Conservation (phyloP, 2,113 vertebrate species). For the Notothenia coriiceps region DNA sequence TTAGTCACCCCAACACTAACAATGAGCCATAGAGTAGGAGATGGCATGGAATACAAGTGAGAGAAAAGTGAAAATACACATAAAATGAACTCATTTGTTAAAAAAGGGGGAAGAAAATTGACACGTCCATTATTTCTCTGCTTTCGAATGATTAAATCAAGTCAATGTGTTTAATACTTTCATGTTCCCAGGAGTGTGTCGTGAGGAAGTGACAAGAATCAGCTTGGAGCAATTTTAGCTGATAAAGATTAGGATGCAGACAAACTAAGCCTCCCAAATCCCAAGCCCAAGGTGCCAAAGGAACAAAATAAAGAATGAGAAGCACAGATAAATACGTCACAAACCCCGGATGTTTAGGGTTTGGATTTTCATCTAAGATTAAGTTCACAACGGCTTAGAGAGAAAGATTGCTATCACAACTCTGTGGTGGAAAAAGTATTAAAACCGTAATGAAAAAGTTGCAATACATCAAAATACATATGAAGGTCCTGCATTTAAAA, state of each 20-base stretch:
- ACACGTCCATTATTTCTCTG: conserved; percentile 8
- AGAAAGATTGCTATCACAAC: conserved; percentile 7
- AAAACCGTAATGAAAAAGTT: not conserved
- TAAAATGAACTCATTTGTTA: conserved; percentile 30
- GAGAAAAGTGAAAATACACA: conserved; percentile 49
- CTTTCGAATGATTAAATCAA: conserved; percentile 41
- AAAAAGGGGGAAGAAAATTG: conserved; percentile 2
- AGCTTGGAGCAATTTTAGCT: conserved; percentile 29
- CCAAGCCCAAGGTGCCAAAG: not conserved
- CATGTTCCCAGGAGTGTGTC: not conserved
- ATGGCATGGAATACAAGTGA: conserved; percentile 32
- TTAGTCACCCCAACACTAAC: conserved; percentile 68
- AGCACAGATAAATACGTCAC: conserved; percentile 25
- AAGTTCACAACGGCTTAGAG: conserved; percentile 11
- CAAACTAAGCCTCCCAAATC: conserved; percentile 35
- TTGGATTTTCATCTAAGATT: not conserved
- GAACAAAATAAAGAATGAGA: conserved; percentile 33
- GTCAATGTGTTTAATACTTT: conserved; percentile 14
- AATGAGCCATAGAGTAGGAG: conserved; percentile 42
- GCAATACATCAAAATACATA: no score
- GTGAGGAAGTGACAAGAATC: conserved; percentile 13
- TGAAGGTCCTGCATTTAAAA: not conserved
- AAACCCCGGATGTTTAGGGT: not conserved
- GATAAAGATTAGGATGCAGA: conserved; percentile 36
- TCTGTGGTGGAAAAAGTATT: not conserved